phyloP scores from a whole-genome alignment of 2,113 vertebrate genomes.

The rabbit (Oryctolagus cuniculus) region DNA sequence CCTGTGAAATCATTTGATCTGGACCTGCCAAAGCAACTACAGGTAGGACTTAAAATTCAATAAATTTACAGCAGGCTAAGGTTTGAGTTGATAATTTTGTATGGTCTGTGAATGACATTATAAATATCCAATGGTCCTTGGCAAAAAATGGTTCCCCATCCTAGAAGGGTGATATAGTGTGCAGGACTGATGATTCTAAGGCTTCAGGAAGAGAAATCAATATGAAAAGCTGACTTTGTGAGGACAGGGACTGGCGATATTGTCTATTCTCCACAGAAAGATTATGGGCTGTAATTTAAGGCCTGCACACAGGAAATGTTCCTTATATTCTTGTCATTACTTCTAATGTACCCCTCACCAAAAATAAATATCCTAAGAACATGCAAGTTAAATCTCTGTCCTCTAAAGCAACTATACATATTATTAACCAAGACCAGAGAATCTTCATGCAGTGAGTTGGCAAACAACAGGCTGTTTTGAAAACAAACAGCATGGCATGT shows the following conservation, averaged over 20 bases:
- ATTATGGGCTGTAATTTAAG: not conserved
- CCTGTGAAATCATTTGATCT: too few relatives aligned
- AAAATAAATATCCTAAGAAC: conserved; percentile 57
- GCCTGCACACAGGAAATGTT: not conserved
- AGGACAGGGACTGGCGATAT: not conserved
- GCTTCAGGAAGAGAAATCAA: not conserved
- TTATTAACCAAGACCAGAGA: conserved; percentile 42
- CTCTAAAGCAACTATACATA: not conserved
- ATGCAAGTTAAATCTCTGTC: conserved; percentile 74
- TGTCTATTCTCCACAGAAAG: conserved; percentile 27
- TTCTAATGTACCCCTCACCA: not conserved
- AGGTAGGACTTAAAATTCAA: too few relatives aligned
- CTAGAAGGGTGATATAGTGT: too few relatives aligned
- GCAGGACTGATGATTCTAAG: not conserved
- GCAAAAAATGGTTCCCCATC: too few relatives aligned
- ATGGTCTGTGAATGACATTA: too few relatives aligned
- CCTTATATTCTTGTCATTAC: not conserved
- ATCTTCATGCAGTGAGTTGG: conserved; percentile 86
- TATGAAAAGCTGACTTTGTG: conserved; percentile 23
- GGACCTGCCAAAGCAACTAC: too few relatives aligned
- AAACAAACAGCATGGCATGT: conserved; percentile 53
- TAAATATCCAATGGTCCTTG: too few relatives aligned
- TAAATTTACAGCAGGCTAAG: too few relatives aligned
- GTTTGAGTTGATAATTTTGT: too few relatives aligned
- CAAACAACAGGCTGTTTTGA: conserved; percentile 71